Percentiles rank a stretch among this genome's conserved stretches.
phyloP scores from a whole-genome alignment of 2,888 invertebrate genomes.

The Ectemnius cavifrons region DNA sequence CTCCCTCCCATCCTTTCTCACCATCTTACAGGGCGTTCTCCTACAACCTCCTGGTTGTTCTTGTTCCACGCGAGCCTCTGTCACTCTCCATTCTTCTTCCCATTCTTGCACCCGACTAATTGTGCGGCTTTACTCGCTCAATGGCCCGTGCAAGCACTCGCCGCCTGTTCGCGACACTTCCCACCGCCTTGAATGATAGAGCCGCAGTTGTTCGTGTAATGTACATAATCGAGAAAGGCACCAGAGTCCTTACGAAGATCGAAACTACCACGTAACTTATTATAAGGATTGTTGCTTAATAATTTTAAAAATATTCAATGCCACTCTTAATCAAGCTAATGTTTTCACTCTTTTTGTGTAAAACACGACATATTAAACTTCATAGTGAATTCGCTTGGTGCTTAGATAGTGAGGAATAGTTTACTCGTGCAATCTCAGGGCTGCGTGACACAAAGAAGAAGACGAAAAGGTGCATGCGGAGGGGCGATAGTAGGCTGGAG shows the following conservation, averaged over 20 bases:
- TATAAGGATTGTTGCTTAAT: too few relatives aligned
- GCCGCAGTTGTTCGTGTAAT: not conserved
- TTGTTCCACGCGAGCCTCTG: not conserved
- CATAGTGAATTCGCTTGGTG: not conserved
- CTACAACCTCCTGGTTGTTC: conserved; percentile 3
- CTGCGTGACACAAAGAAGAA: not conserved
- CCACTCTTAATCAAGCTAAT: too few relatives aligned
- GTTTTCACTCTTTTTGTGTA: not conserved
- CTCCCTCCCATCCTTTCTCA: not conserved
- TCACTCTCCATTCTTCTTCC: conserved; percentile 6
- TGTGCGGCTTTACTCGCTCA: not conserved
- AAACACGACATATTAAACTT: not conserved
- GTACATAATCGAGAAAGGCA: not conserved
- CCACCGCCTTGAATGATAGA: not conserved
- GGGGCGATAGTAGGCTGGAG: not conserved
- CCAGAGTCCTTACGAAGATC: not conserved
- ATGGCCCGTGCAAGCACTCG: not conserved
- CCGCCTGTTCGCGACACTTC: conserved; percentile 2
- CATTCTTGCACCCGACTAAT: not conserved
- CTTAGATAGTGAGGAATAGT: not conserved
- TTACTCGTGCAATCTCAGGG: not conserved
- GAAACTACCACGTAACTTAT: not conserved
- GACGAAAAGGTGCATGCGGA: not conserved
- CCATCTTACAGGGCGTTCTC: conserved; percentile 4
- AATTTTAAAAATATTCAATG: not conserved